These are phyloP conservation scores for Celastrina argiolus DNA, from an alignment of 2,888 invertebrate species.

Conservation along the genomic window DNA sequence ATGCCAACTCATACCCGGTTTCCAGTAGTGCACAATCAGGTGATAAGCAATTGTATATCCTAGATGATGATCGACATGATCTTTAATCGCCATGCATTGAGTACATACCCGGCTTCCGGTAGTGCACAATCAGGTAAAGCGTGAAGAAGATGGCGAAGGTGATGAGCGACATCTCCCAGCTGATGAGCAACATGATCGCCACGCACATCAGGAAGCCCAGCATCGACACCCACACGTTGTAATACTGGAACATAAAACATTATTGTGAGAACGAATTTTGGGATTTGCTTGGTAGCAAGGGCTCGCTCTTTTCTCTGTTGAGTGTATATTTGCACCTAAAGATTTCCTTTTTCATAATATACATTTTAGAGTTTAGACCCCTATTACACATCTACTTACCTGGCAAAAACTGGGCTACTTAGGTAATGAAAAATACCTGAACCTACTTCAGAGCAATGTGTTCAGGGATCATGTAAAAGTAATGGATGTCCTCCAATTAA, in stretches of 20 bases:
- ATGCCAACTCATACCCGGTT: conserved; percentile 74
- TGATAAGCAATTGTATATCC: conserved; percentile 94
- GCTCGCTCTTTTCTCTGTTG: too few species aligned
- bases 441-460: too few species aligned
- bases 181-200: conserved; percentile 95
- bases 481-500: too few species aligned
- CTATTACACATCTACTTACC: too few species aligned
- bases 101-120: conserved; percentile 90
- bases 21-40: conserved; percentile 93
- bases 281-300: too few species aligned
- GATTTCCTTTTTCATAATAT: too few species aligned
- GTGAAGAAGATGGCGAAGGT: conserved; percentile 93
- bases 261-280: neutral
- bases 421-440: too few species aligned
- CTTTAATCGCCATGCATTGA: conserved; percentile 90
- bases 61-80: conserved; percentile 98
- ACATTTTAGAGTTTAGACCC: too few species aligned
- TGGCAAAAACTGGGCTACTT: too few species aligned
- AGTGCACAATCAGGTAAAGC: conserved; percentile 94
- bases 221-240: conserved; percentile 94
- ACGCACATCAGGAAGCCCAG: conserved; percentile 89
- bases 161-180: conserved; percentile 94
- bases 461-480: too few species aligned
- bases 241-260: conserved; percentile 81
- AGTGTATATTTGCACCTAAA: too few species aligned